Conservation (phyloP, 2,113 vertebrate species). For the Antigone vipio region DNA sequence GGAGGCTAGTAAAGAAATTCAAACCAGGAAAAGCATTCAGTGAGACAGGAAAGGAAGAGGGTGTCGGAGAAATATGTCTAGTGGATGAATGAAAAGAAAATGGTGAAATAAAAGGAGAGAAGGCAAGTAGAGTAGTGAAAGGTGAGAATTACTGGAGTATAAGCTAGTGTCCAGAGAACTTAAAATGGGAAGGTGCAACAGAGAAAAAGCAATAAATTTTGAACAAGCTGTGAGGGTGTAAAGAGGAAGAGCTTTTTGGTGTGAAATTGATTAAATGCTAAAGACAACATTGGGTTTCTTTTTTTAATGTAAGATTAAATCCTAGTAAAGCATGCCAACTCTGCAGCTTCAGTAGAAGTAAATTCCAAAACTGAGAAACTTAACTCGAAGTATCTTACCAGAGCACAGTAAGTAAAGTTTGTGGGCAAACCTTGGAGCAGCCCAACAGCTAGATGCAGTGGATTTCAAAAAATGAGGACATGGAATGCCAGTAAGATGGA, state of each 20-base stretch:
- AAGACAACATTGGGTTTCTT: not conserved
- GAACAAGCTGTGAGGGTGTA: not conserved
- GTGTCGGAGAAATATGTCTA: not conserved
- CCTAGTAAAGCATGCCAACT: not conserved
- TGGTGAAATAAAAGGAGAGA: not conserved
- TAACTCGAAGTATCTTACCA: not conserved
- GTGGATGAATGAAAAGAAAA: not conserved
- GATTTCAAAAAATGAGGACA: not conserved
- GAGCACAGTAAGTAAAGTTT: not conserved
- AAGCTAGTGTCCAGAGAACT: not conserved
- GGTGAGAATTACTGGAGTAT: not conserved
- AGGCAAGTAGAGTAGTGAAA: not conserved
- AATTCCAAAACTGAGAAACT: not conserved
- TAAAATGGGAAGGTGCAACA: not conserved
- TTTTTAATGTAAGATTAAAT: not conserved
- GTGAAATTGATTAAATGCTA: not conserved
- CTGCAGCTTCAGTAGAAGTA: not conserved
- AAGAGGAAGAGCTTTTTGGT: not conserved
- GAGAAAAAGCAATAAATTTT: not conserved
- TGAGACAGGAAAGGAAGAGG: not conserved
- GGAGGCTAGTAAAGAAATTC: not conserved
- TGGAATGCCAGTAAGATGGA: not conserved
- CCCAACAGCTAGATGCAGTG: not conserved
- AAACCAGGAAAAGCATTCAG: not conserved
- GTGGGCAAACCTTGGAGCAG: not conserved